A percentile compares a stretch with the other conserved stretches of the same genome.
phyloP scores from a whole-genome alignment of 2,113 vertebrate genomes.

The Alces alces region DNA sequence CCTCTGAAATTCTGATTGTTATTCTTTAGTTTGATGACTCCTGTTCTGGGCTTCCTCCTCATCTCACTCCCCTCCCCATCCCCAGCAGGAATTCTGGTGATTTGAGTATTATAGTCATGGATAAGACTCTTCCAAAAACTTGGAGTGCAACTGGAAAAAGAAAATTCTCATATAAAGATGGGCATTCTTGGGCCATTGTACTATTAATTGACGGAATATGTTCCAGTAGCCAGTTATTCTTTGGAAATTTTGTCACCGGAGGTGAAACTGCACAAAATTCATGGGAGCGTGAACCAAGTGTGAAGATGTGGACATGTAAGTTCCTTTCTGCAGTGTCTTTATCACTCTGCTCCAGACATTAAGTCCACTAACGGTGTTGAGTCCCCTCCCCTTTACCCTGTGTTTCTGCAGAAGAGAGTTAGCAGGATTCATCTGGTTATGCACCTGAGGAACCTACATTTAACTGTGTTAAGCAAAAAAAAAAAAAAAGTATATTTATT shows the following conservation, averaged over 20 bases:
- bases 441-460: neutral
- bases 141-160: neutral
- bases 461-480: neutral
- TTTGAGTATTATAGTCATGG: neutral
- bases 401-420: neutral
- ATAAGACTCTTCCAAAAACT: neutral
- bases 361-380: neutral
- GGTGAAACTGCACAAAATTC: neutral
- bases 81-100: neutral
- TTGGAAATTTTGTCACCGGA: neutral
- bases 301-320: neutral
- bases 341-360: neutral
- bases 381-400: accelerated
- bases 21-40: neutral
- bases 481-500: neutral
- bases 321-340: neutral
- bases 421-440: neutral
- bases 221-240: neutral
- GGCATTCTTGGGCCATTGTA: neutral
- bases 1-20: neutral
- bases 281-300: neutral
- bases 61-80: neutral
- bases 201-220: neutral
- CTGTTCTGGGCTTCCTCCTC: neutral
- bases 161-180: neutral